phyloP scores from a whole-genome alignment of 2,797 vertebrate genomes.

The Malacoraja senta region DNA sequence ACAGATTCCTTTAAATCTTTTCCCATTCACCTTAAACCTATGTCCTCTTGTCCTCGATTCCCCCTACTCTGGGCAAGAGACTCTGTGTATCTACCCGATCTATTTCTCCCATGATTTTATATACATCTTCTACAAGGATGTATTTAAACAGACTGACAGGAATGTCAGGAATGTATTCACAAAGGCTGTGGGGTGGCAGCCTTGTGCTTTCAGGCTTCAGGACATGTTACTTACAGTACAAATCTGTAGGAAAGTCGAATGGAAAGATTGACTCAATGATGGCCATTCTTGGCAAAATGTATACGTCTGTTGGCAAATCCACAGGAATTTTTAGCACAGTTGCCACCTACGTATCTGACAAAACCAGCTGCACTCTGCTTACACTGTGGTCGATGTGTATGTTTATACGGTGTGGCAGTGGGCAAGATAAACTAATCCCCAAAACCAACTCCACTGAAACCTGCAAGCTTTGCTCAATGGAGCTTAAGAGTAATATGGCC shows the following conservation, averaged over 20 bases:
- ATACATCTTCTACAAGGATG: too few species aligned
- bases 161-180: not conserved
- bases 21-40: too few species aligned
- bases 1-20: too few species aligned
- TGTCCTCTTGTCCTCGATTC: too few species aligned
- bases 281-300: not conserved
- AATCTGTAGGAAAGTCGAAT: not conserved
- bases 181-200: not conserved
- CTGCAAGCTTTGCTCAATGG: conserved; percentile 17
- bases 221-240: too few species aligned
- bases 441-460: not conserved
- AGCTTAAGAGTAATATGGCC: not conserved
- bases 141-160: not conserved
- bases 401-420: conserved; percentile 1
- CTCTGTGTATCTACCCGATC: too few species aligned
- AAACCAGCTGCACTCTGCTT: not conserved
- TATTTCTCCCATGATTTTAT: too few species aligned
- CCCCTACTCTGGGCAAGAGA: too few species aligned
- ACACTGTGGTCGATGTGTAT: not conserved
- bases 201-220: not conserved
- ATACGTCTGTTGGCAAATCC: not conserved
- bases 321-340: conserved; percentile 21
- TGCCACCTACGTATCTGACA: not conserved
- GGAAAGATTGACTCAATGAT: not conserved
- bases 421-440: not conserved